Evolutionary conservation across 1,140 invertebrate genomes (phyloP), one percentile per base, ranked within the genome.

Genomic region (Planococcus citri): DNA sequence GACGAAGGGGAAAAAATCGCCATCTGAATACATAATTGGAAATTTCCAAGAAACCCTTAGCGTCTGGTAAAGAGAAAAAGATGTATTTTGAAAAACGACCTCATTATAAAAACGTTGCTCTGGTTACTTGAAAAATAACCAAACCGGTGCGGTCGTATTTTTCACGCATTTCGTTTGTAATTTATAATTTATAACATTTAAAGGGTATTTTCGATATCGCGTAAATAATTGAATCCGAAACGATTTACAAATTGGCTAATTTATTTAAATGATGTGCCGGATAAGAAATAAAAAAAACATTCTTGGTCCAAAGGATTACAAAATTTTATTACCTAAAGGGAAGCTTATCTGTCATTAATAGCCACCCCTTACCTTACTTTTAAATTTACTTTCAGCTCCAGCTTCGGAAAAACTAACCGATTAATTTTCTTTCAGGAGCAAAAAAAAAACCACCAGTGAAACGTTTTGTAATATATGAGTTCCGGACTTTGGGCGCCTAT

Each of bases 71-170:
- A 51, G 41, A 51, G 17, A 51, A 51, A 51, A 51, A 51, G n/a
- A 51, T 51, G 41, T 51, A 51, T 51, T 51, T 20, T 51, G 41
- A 51, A 51, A 51, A 51, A 51, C 41, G 41, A 51, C 41, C 41
- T 51, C 41, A 51, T 51, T 51, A 51, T 51, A 51, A 51, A 51
- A 51, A 51, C 29, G 29, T 33, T 33, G 29, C 29, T 33, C 12
- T 33, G 29, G 29, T 33, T 33, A 33, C 29, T 33, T 33, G 29
- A 33, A 33, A 33, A 33, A 33, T 33, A 33, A 33, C 29, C 29
- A 12, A 33, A 33, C 29, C n/a, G n/a, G n/a, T 33, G 12, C 29
- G 29, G 3, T 33, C 29, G 29, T 33, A 33, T 33, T 33, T 33
- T 33, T 33, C 29, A 33, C 29, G 29, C 29, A 33, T 33, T 33